Evolutionary conservation across 2,113 vertebrate species (phyloP).

Genomic region (Pimephales promelas): DNA sequence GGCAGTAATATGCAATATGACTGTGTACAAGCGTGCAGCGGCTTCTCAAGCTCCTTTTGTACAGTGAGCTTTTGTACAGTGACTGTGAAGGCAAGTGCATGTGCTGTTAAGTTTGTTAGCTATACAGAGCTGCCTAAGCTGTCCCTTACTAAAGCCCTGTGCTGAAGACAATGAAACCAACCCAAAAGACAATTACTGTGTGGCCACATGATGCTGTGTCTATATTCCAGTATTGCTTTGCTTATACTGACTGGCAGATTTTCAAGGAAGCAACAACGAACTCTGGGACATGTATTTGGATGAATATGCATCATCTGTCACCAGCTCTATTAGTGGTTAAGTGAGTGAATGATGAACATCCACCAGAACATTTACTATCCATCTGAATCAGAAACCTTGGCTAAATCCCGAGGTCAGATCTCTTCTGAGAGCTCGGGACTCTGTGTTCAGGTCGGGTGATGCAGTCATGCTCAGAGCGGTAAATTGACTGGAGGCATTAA

Average conservation of each 20-base stretch:
- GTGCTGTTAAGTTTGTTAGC: neutral
- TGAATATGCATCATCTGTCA: neutral
- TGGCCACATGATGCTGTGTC: neutral
- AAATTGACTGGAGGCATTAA: neutral
- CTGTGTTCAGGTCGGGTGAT: neutral
- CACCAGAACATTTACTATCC: neutral
- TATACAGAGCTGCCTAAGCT: neutral
- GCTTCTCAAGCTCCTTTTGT: slow-evolving; percentile 67
- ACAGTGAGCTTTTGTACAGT: slow-evolving; percentile 60
- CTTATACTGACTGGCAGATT: neutral
- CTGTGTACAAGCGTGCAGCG: slow-evolving; percentile 49
- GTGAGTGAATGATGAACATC: neutral
- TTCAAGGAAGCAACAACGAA: neutral
- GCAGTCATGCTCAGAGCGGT: neutral
- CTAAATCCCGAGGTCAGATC: neutral
- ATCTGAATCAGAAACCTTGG: neutral
- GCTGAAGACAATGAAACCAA: neutral
- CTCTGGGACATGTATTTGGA: neutral
- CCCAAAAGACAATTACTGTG: neutral
- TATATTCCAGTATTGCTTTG: neutral
- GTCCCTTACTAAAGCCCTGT: neutral
- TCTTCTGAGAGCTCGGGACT: neutral
- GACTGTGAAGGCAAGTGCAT: slow-evolving; percentile 76
- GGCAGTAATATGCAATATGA: neutral
- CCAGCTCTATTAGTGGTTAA: neutral